Base-by-base conservation (phyloP, 2,113 vertebrate genomes). In the Columba livia region DNA sequence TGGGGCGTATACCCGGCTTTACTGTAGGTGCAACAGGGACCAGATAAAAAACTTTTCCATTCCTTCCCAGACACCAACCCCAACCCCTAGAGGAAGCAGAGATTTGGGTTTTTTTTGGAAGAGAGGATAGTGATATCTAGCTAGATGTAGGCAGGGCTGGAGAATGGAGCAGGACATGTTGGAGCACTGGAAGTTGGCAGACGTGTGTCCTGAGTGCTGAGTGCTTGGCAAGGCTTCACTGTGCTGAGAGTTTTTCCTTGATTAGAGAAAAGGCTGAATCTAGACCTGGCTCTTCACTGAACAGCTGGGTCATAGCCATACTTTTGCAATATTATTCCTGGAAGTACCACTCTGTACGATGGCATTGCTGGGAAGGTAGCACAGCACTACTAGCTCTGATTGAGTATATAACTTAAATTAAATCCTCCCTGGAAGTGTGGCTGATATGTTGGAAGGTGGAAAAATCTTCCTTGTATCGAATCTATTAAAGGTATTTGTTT, bases 391-490 rank as follows among this genome's bases (percentile, higher is more conserved):
- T 79, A 79, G 77, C 34, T 73, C 72, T 70, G 73, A 95, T 89
- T 94, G 84, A 92, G 50, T 57, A 34, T 88, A 80, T 67, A 92
- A 38, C 34, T 93, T 73, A 91, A 92, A 85, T 86, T 12, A 82
- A 96, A 66, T 79, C 91, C 62, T 95, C 93, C 90, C 93, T 95
- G 88, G 93, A 96, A 95, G 34, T 38, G 58, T 70, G 42, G 65
- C 31, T 93, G 67, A 86, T 85, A 29, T 0, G 0, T 34, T 64
- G 15, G 66, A 94, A 79, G 78, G 93, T 75, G 40, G 19, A 83
- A 79, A 89, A 34, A 3, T 57, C 29, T 70, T 81, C 25, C 15
- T 42, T 53, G 5, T 48, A 70, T 42, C n/a, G 78, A 84, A 92
- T 71, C 51, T 82, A 16, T 65, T 79, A 53, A 77, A 91, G 32